These are phyloP conservation scores for Hyperopisus bebe DNA, from an alignment of 2,113 vertebrate genomes.

Conservation along the genomic window DNA sequence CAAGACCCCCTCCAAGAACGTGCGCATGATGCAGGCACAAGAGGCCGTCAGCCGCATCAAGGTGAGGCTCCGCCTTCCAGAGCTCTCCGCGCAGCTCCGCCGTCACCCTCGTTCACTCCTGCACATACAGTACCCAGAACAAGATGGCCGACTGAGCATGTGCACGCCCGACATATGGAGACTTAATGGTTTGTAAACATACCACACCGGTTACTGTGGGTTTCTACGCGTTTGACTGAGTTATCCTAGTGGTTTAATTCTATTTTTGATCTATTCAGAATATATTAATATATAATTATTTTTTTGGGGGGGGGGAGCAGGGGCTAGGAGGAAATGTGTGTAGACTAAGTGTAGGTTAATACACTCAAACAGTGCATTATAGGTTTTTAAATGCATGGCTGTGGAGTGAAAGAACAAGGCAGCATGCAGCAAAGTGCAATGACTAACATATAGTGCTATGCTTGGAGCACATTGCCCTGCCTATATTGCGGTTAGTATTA, in stretches of 20 bases:
- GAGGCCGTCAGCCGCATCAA: slow-evolving; percentile 94
- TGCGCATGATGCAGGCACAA: slow-evolving; percentile 98
- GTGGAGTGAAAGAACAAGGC: neutral
- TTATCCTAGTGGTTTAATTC: neutral
- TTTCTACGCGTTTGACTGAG: neutral
- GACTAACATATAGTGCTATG: neutral
- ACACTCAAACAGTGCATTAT: neutral
- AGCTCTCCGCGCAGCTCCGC: neutral
- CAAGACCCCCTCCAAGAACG: slow-evolving; percentile 93
- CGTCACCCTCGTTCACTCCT: neutral
- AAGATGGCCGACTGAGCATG: neutral
- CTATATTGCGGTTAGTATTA: neutral
- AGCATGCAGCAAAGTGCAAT: neutral
- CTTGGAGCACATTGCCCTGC: neutral
- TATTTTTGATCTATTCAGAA: neutral
- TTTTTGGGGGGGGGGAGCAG: neutral
- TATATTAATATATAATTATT: neutral
- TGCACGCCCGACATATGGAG: neutral
- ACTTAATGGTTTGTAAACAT: neutral
- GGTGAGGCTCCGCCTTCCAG: slow-evolving; percentile 55
- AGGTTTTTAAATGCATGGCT: neutral
- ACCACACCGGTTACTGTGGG: neutral
- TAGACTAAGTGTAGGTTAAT: neutral
- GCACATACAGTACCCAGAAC: neutral
- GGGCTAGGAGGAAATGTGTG: neutral